Evolutionary conservation across 1,140 invertebrate genomes (phyloP), one percentile per base, ranked within the genome.

Genomic region (Akabosia matsudoensis): DNA sequence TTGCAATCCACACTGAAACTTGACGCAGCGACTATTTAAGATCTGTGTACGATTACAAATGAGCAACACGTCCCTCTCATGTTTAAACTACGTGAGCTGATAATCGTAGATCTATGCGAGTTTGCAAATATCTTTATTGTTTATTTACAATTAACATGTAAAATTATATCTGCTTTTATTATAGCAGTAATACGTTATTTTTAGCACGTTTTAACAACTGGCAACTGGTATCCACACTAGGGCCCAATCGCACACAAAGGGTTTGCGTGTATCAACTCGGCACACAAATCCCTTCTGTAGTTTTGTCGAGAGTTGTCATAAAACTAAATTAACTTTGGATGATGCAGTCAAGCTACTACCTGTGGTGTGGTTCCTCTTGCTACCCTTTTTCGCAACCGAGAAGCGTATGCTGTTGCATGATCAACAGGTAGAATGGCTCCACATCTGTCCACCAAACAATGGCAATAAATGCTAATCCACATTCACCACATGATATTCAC

Each of bases 381-480:
- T n/a, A n/a, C n/a, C n/a, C n/a, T n/a, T n/a, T n/a, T n/a, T n/a
- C n/a, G n/a, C n/a, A n/a, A n/a, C n/a, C 37, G 37, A 10, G 37
- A 45, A 45, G 37, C 7, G 18, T 45, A 45, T 45, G 18, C 37
- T 10, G 37, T 10, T 45, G 37, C 37, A 45, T n/a, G 37, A 45
- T 45, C 37, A 45, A 45, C 37, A 45, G 37, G 37, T 45, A 45
- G 37, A 18, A 7, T 10, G 18, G 37, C 37, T n/a, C n/a, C 37
- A 45, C 37, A 45, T 45, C 31, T 31, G 7, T 67, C 28, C 61
- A 28, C 2, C 24, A 67, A 67, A 67, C 61, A 67, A 67, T 67
- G 61, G 61, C 61, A 67, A 67, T 45, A 67, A 67, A 67, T 67
- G 61, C 26, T 67, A 67, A 67, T 67, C 61, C n/a, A 67, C 61